These are phyloP conservation scores for Dendrolimus houi DNA, from an alignment of 2,888 invertebrate genomes.

Conservation along the genomic window DNA sequence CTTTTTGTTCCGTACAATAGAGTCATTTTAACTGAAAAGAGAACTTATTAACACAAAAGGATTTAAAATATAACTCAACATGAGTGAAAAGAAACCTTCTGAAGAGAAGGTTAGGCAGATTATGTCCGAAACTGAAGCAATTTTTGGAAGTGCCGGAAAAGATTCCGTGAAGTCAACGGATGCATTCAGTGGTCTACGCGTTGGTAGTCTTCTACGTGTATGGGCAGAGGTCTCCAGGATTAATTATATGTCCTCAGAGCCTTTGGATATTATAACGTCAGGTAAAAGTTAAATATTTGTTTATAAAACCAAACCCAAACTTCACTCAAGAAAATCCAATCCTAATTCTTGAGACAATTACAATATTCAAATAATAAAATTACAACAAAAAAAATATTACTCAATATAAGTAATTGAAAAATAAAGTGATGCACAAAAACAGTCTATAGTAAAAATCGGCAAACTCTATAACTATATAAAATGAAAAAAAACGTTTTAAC, in stretches of 20 bases:
- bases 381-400: too few species aligned
- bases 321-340: too few species aligned
- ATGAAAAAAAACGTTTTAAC: too few species aligned
- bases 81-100: constrained; percentile 5
- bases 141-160: neutral
- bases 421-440: too few species aligned
- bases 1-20: too few species aligned
- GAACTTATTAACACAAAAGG: neutral
- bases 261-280: constrained; percentile 21
- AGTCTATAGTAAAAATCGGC: too few species aligned
- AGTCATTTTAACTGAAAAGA: too few species aligned
- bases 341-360: too few species aligned
- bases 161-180: neutral
- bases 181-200: constrained; percentile 16
- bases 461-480: too few species aligned
- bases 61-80: constrained; percentile 1
- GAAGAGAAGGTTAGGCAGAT: constrained; percentile 2
- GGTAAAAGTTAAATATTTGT: constrained; percentile 16
- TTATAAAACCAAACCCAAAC: too few species aligned
- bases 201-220: constrained; percentile 28
- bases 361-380: too few species aligned
- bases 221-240: constrained; percentile 45
- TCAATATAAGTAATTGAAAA: too few species aligned
- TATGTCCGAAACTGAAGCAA: neutral
- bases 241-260: constrained; percentile 32